phyloP scores from a whole-genome alignment of 2,888 invertebrate genomes.

The Lissonota sp. region DNA sequence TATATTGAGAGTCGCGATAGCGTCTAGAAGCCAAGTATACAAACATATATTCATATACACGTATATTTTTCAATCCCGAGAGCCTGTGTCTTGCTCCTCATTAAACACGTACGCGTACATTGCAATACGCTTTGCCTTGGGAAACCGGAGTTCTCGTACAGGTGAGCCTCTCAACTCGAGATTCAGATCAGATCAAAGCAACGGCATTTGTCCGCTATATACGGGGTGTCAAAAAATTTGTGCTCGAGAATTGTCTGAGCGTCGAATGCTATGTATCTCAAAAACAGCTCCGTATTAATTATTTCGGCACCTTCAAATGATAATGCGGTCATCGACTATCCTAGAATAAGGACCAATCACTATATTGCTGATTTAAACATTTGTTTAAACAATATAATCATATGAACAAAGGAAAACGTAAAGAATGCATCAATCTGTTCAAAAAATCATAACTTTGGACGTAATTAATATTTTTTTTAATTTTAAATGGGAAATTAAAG shows the following conservation, averaged over 20 bases:
- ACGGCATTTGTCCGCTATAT: neutral
- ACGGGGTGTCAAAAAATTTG: conserved; percentile 17
- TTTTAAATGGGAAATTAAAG: too few species aligned
- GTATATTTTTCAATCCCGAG: neutral
- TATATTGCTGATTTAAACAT: too few species aligned
- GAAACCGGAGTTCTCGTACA: conserved; percentile 66
- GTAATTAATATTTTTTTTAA: too few species aligned
- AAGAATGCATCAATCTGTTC: too few species aligned
- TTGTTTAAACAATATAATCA: too few species aligned
- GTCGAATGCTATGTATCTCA: neutral
- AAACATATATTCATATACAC: too few species aligned
- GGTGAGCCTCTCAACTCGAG: conserved; percentile 35
- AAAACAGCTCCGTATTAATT: neutral
- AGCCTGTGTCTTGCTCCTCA: conserved; percentile 13
- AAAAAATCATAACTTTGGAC: too few species aligned
- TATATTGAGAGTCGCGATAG: too few species aligned
- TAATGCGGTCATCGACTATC: neutral
- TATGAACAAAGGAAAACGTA: too few species aligned
- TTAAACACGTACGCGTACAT: conserved; percentile 31
- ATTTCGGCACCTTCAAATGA: neutral
- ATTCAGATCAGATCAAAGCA: conserved; percentile 22
- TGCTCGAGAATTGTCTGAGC: conserved; percentile 5
- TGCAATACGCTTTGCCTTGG: conserved; percentile 67
- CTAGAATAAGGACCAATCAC: too few species aligned
- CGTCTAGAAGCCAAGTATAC: too few species aligned